Base-by-base conservation (phyloP, 2,113 vertebrate species). In the Stercorarius parasiticus region DNA sequence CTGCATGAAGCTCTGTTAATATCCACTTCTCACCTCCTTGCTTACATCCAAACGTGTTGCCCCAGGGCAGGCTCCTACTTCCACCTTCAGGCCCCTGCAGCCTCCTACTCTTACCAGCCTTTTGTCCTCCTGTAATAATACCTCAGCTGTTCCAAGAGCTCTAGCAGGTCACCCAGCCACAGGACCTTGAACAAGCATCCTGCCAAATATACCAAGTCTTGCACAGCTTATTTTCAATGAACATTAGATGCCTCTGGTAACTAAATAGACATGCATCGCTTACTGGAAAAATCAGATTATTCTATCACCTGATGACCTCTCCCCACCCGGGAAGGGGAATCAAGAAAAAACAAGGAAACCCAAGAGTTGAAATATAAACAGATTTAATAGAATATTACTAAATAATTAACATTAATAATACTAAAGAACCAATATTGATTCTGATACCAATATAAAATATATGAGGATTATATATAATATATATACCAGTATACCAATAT, bases 1-100 rank as follows among this genome's bases (percentile, higher is more conserved):
- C 66, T 93, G 66, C 79, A 58, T 16, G 43, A 91, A 94, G 40
- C 45, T 80, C 85, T 80, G 87, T n/a, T 90, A 92, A 93, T 90
- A 88, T 27, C 42, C 55, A 73, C 32, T 86, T 93, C 82, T 92
- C 92, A 92, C 90, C 66, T 95, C 74, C 66, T 55, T 49, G 14
- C 49, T 89, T 71, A 70, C 15, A 90, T 19, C 17, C 22, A 88
- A 47, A 92, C 0, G 2, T 66, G 79, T 38, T 93, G 55, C 79
- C 50, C 42, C 1, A 3, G 67, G 56, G 71, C 26, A 62, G 36
- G 50, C 29, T 93, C 50, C 79, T 52, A 21, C 42, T 73, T 66
- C 14, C 49, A 62, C 56, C 27, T 89, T 86, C 5, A 2, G 50
- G 87, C 16, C 69, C 69, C 76, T 65, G 43, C 34, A 88, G 69